Base-by-base conservation (phyloP, 2,888 invertebrate species). In the Tromatobia lineatoria region DNA sequence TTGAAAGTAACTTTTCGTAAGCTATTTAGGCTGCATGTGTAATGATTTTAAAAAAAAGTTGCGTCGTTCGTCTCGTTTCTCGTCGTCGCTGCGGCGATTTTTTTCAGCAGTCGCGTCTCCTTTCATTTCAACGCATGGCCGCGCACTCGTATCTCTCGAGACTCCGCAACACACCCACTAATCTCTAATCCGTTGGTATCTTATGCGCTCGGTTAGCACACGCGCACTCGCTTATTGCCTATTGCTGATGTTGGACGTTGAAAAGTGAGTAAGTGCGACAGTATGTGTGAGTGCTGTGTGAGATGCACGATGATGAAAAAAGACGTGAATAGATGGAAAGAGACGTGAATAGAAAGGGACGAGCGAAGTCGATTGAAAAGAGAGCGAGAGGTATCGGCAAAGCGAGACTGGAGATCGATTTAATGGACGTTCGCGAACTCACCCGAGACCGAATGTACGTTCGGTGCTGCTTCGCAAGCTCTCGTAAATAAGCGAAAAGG, bases 101-200 rank as follows among this genome's bases (percentile, higher is more conserved):
- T 85, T 89, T 89, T 86, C 82, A 69, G 69, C 73, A 87, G 89
- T 90, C 89, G 90, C 92, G 92, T 92, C 92, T 92, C 92, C 92
- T 93, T 92, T 93, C 92, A 92, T 93, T 93, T 93, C 91, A 93
- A 93, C 93, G 93, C 93, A 92, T 92, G 92, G 90, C 90, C 91
- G 92, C 91, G 89, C 91, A 91, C 90, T 89, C 91, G 90, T 85
- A 91, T 90, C 90, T 78, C 42, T 45, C 52, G 64, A 74, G 88
- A 88, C 88, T 86, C 88, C 87, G 87, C 47, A 91, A 91, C 92
- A 91, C 93, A 91, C 92, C 91, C 91, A 92, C 91, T 90, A 91
- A 91, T 92, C 90, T 91, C 88, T 90, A 90, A 90, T 90, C 89
- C 89, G 83, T 87, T 77, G 80, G 79, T 85, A 85, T 85, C 85